Base-by-base conservation (phyloP, 2,113 vertebrate species). In the Malurus alboscapulatus region DNA sequence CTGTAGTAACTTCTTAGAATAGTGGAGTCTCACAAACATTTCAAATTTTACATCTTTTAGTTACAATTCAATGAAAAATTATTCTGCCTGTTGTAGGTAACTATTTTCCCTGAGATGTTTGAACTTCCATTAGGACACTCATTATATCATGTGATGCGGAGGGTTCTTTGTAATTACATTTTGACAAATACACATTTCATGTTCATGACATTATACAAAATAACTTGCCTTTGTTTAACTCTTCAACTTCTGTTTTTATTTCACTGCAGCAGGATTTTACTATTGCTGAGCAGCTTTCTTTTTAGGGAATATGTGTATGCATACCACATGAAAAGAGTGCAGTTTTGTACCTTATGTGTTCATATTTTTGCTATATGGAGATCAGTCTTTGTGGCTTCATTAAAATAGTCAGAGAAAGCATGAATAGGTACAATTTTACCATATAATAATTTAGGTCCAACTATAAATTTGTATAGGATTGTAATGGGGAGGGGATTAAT, bases 111-210 rank as follows among this genome's bases (percentile, higher is more conserved):
- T 58, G 40, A 61, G 51, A 80, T 69, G n/a, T 82, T 69, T 91
- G 74, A 92, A 68, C 51, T 77, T 85, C 75, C 16, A 57, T 82
- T 84, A 79, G 47, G 59, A 30, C 29, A 47, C n/a, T 95, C 67
- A 71, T 78, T 87, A 29, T 89, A 65, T 80, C 38, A 67, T 53
- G 38, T 58, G 67, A 74, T 75, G 36, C 44, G 62, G 61, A 59
- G 73, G 58, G 58, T 34, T 73, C 40, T 92, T 90, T 81, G 40
- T 80, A 92, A 88, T 94, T 92, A 53, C 48, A 14, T 77, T 94
- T 71, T 90, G 79, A 86, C 57, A 90, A 92, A 94, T 74, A 75
- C 32, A 63, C 30, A 29, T 76, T 87, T 81, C n/a, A 29, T 44
- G 42, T 88, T 78, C 30, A 32, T 65, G 80, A 57, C 38, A 18